A percentile compares a stretch with the other conserved stretches of the same genome.
Conservation (phyloP, 2,797 vertebrate genomes). For the Sandelia bainsii region DNA sequence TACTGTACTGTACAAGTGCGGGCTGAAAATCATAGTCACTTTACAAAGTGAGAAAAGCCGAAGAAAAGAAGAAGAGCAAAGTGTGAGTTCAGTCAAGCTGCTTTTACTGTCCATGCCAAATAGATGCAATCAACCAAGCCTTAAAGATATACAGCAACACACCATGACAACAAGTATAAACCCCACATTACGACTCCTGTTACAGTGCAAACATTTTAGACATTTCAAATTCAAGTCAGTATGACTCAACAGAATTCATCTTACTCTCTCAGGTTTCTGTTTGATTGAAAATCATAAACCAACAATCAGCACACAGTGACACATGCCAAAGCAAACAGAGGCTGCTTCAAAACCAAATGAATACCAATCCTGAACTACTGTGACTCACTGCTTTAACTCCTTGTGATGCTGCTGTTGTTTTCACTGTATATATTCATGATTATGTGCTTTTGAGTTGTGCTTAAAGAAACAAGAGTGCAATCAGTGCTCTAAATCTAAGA, state of each 20-base stretch:
- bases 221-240: constrained; percentile 64
- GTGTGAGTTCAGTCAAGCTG: constrained; percentile 60
- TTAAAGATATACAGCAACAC: constrained; percentile 75
- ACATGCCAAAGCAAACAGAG: constrained; percentile 74
- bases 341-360: constrained; percentile 9
- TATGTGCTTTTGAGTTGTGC: constrained; percentile 84
- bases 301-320: constrained; percentile 50
- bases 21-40: neutral
- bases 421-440: constrained; percentile 18
- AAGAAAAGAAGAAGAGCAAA: constrained; percentile 7
- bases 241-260: constrained; percentile 61
- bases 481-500: constrained; percentile 67
- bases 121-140: constrained; percentile 75
- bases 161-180: constrained; percentile 76
- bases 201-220: constrained; percentile 66
- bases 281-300: constrained; percentile 34
- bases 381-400: neutral
- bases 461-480: constrained; percentile 76
- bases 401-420: constrained; percentile 21
- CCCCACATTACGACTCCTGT: constrained; percentile 43
- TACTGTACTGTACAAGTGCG: neutral
- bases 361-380: constrained; percentile 10
- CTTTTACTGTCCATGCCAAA: constrained; percentile 85
- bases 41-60: neutral
- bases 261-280: constrained; percentile 25